Evolutionary conservation across 2,797 vertebrate species (phyloP), one percentile per base, ranked within the genome.

Genomic region (Galaxias olidus): DNA sequence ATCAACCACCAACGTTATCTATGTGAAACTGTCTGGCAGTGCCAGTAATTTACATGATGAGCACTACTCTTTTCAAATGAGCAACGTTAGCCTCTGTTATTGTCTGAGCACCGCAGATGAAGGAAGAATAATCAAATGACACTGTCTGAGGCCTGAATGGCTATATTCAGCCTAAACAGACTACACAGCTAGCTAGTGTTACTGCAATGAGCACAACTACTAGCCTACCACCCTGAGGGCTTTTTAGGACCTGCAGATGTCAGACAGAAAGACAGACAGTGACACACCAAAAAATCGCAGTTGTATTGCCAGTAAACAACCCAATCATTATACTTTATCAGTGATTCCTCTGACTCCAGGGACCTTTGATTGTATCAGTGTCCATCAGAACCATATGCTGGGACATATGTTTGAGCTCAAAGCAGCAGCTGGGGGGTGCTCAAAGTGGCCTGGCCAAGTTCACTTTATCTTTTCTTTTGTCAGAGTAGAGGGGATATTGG

Each of bases 371-470:
- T n/a, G n/a, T n/a, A n/a, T 80, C 76, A 69, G 62, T 74, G 66
- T 77, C 73, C 61, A 65, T 75, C 73, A 44, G 68, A 85, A 77
- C 76, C 82, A 76, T 78, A 73, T 78, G 83, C 45, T 60, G 64
- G 66, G 69, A 69, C 85, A 80, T 68, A 81, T 80, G 83, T 69
- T 7, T 17, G 30, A 59, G 63, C 72, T 69, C 12, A 66, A 44
- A 66, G 62, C 45, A 18, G 65, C 63, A 60, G 56, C 62, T 11
- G 30, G 19, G n/a, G n/a, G n/a, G n/a, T n/a, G n/a, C n/a, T n/a
- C n/a, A n/a, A n/a, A n/a, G n/a, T n/a, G n/a, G n/a, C n/a, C n/a
- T n/a, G n/a, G 63, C 60, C 43, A 58, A 53, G 59, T 71, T 71
- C 52, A 15, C 45, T 69, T 70, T 71, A 71, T 68, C 73, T 59